phyloP scores from a whole-genome alignment of 2,113 vertebrate species.

The Lathamus discolor region DNA sequence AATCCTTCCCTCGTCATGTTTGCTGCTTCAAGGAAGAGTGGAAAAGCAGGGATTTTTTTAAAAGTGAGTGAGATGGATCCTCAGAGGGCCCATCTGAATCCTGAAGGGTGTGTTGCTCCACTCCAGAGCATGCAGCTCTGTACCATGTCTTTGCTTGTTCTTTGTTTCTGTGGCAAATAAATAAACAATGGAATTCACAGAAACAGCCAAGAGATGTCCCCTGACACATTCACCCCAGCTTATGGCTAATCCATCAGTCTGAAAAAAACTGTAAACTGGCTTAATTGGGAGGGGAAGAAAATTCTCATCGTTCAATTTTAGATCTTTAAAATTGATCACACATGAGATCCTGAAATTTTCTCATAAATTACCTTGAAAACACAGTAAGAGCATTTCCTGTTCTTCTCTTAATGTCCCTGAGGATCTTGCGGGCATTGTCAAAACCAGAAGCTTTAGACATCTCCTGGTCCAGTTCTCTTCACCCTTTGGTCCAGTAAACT shows the following conservation, averaged over 20 bases:
- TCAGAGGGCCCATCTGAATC: background rate
- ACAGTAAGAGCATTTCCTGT: background rate
- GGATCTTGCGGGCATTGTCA: background rate
- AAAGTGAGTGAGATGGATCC: background rate
- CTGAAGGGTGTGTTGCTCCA: background rate
- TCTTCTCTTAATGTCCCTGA: background rate
- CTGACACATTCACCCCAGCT: background rate
- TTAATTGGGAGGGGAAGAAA: background rate
- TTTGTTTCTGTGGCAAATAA: conserved; percentile 11
- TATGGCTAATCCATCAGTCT: background rate
- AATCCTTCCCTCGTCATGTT: background rate
- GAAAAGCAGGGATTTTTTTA: conserved; percentile 8
- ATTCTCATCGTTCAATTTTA: background rate
- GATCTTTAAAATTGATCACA: background rate
- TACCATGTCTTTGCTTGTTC: background rate
- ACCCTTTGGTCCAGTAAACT: background rate
- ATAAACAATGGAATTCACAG: background rate
- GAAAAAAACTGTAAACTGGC: background rate
- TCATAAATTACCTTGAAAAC: background rate
- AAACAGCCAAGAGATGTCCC: background rate
- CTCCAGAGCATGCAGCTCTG: background rate
- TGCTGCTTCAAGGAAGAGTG: conserved; percentile 31
- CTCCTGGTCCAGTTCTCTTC: background rate
- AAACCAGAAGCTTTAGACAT: background rate
- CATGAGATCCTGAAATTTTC: background rate